phyloP scores from a whole-genome alignment of 2,113 vertebrate genomes.

The Microtus ochrogaster region DNA sequence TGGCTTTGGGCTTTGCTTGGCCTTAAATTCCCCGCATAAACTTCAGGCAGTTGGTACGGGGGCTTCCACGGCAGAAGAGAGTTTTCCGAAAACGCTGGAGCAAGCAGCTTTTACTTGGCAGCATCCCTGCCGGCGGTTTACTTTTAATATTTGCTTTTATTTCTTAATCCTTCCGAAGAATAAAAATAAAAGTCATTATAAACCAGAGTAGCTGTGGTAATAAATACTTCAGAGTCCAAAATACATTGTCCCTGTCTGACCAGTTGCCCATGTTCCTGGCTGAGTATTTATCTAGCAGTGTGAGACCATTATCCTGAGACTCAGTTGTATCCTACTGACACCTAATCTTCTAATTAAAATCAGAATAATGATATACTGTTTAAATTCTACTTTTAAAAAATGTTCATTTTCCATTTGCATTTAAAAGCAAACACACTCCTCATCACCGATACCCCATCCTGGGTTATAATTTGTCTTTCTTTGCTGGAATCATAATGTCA shows the following conservation, averaged over 20 bases:
- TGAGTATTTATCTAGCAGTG: slow-evolving; percentile 83
- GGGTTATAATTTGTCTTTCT: slow-evolving; percentile 83
- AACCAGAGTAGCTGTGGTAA: slow-evolving; percentile 79
- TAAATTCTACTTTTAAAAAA: slow-evolving; percentile 76
- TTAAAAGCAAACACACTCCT: slow-evolving; percentile 79
- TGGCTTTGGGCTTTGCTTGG: not conserved
- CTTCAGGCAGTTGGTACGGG: not conserved
- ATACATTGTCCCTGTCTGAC: slow-evolving; percentile 79
- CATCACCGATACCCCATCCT: slow-evolving; percentile 72
- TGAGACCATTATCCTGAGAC: slow-evolving; percentile 78
- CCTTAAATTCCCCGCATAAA: slow-evolving; percentile 63
- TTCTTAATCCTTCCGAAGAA: slow-evolving; percentile 84
- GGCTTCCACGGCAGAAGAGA: slow-evolving; percentile 68
- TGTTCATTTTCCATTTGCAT: slow-evolving; percentile 77
- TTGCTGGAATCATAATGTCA: slow-evolving; percentile 83
- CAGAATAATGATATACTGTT: slow-evolving; percentile 79
- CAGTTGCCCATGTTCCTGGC: slow-evolving; percentile 82
- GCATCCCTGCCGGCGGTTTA: slow-evolving; percentile 72
- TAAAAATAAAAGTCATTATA: slow-evolving; percentile 84
- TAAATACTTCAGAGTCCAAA: slow-evolving; percentile 82
- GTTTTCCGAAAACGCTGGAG: slow-evolving; percentile 69
- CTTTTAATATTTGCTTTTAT: slow-evolving; percentile 85
- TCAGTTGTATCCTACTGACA: slow-evolving; percentile 79
- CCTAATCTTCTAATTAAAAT: slow-evolving; percentile 85
- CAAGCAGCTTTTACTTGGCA: slow-evolving; percentile 74